Conservation (phyloP, 1,140 invertebrate species). For the Philopotamus ludificatus region DNA sequence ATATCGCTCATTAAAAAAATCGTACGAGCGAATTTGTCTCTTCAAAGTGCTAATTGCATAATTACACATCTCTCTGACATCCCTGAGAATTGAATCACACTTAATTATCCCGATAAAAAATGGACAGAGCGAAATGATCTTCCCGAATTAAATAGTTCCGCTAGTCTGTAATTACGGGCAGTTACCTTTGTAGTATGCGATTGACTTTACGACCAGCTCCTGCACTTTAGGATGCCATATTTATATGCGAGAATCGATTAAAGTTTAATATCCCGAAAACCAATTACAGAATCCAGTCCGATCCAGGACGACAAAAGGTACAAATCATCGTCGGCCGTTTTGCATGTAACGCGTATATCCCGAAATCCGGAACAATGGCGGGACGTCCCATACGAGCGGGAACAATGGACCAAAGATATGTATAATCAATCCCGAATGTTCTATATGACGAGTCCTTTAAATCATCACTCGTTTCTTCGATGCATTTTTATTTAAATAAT, state of each 20-base stretch:
- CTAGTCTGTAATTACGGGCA: slow-evolving; percentile 14
- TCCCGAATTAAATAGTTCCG: slow-evolving; percentile 17
- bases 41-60: no score
- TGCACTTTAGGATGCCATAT: no score
- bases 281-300: no score
- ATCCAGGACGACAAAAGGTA: no score
- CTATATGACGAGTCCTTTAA: background rate
- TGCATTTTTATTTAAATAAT: background rate
- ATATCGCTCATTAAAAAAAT: no score
- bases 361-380: slow-evolving; percentile 34
- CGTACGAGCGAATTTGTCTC: no score
- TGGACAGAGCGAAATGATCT: background rate
- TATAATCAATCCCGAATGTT: slow-evolving; percentile 33
- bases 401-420: slow-evolving; percentile 38
- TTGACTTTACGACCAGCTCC: slow-evolving; percentile 9
- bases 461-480: slow-evolving; percentile 3
- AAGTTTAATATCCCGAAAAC: no score
- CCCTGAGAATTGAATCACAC: no score
- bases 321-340: slow-evolving; percentile 28
- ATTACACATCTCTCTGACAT: no score
- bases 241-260: no score
- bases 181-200: slow-evolving; percentile 6
- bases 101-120: no score
- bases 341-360: slow-evolving; percentile 26
- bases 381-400: slow-evolving; percentile 18